Evolutionary conservation across 2,888 invertebrate genomes (phyloP), one percentile per base, ranked within the genome.

Genomic region (Siphlonurus alternatus): DNA sequence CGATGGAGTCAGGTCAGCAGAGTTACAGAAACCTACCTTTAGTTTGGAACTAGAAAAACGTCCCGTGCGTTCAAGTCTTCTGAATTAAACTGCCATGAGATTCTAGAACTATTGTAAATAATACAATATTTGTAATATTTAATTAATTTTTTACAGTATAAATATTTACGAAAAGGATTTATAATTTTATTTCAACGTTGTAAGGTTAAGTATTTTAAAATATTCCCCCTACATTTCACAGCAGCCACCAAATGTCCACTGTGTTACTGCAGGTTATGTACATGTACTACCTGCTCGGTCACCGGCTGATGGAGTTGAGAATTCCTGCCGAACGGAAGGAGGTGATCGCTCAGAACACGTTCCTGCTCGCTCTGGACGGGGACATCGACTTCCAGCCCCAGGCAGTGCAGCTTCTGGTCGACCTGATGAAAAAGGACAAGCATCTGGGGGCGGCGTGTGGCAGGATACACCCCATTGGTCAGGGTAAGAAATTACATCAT

Each of bases 241-340:
- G n/a, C n/a, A n/a, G n/a, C n/a, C 38, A 38, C 38, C 5, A 38
- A 38, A 38, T 38, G 15, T 15, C 15, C 5, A 38, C 15, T 7
- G 19, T 62, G 25, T 53, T n/a, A 25, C 56, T 66, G 20, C 71
- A 89, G 88, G 97, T 98, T 51, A 99, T 99, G 98, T 99, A 99
- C 84, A 96, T 99, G 94, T 99, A 99, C 84, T 99, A 98, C 74
- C 80, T 99, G 62, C 83, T 99, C 66, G 98, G 97, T 18, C 94
- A 95, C 76, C 85, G 93, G 67, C 82, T 98, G 1, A 94, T 97
- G 91, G 95, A 95, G 72, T 77, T 93, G 67, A 92, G 93, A 3
- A 92, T 94, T 72, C 89, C 95, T 20, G 92, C 93, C 10, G 89
- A 92, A 71, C 84, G 95, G 60, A 96, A 96, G 76, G 95, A 93